Base-by-base conservation (phyloP, 2,888 invertebrate genomes). In the Drosophila robusta region DNA sequence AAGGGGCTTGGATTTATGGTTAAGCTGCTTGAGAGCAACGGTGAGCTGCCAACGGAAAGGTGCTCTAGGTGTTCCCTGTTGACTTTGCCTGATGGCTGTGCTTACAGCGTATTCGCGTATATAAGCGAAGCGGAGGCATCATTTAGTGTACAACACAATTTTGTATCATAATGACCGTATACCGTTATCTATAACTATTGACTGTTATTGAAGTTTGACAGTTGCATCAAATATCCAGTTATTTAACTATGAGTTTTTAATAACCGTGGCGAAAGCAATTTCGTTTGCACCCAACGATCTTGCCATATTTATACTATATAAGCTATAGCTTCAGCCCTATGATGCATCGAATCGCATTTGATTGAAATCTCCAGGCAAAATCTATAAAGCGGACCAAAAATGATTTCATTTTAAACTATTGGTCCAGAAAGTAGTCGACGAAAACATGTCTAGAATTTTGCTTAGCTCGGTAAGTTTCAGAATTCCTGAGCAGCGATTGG, bases 271-370 rank as follows among this genome's bases (percentile, higher is more conserved):
- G 47, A 74, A 62, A 63, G 42, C 57, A 50, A 45, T 73, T 67
- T 42, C 39, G 41, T 14, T 58, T 51, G 47, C 50, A 44, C 32
- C 46, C 71, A 26, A 42, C 41, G 44, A 56, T 57, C 41, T 57
- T 74, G 57, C 39, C 51, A 38, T 52, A 34, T 47, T 54, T 46
- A 16, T 41, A 24, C 5, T 18, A 18, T 18, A 18, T 18, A 18
- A 18, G 49, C 44, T 64, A 29, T 29, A 38, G 38, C 11, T 16
- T 39, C 61, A 46, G 29, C 39, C 55, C 38, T 47, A 60, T 71
- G 47, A 22, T 65, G 47, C 79, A 80, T 82, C 61, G 55, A 75
- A 78, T 38, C 50, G 75, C 12, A 34, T 61, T 62, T 47, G 49
- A 57, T 39, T 16, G n/a, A 16, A 34, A 51, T 47, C 38, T 29